Base-by-base conservation (phyloP, 2,797 vertebrate genomes). In the Rhinella marina region DNA sequence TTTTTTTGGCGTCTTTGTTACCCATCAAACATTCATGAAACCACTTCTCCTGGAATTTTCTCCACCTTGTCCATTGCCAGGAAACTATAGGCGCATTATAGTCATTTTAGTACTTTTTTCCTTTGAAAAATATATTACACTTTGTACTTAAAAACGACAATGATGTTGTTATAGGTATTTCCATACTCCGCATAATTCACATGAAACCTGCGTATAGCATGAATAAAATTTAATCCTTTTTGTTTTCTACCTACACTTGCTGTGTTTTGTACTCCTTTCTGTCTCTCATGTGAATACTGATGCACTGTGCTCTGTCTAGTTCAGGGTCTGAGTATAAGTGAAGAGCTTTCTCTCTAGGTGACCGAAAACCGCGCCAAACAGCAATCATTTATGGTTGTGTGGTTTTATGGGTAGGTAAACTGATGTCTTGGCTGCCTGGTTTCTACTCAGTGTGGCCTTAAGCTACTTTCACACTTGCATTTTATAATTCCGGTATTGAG, bases 181-280 rank as follows among this genome's bases (percentile, higher is more conserved):
- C 56, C 56, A 50, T 76, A 64, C 73, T 77, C 32, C 17, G 54
- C 25, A 27, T 50, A 82, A 82, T 54, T 83, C 54, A 83, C 25
- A 83, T 70, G 16, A 25, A 76, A 54, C 61, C n/a, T 70, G 76
- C 62, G 68, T 88, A 70, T 78, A 80, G 82, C 87, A 84, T 84
- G 82, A 84, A 88, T 88, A 88, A 84, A 88, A 54, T 81, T 48
- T 84, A 25, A 68, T 61, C 82, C 48, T 59, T 79, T 83, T 70
- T 73, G 50, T 81, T 87, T 84, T 79, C 82, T 88, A 84, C 48
- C 82, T 68, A 77, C 72, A 85, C 29, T 79, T n/a, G 25, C 57
- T 84, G 61, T 57, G 61, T 52, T 10, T 23, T 57, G n/a, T 82
- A 7, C 50, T 68, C 16, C 16, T 73, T 62, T 25, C n/a, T 77